Conservation (phyloP, 2,888 invertebrate genomes). For the Scaptomyza reducta region DNA sequence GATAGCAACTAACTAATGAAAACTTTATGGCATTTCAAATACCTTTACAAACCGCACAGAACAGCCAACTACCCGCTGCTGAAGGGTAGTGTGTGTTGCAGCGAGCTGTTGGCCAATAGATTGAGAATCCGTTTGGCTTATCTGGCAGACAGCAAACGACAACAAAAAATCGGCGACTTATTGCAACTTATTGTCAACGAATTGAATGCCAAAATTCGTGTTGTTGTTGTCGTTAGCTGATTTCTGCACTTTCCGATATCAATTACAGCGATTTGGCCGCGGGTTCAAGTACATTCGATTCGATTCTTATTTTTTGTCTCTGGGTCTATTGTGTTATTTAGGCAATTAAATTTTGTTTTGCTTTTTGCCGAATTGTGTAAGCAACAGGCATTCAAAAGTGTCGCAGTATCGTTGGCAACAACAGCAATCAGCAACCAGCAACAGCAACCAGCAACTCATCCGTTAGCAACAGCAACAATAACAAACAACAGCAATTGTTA, state of each 20-base stretch:
- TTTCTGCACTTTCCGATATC: conserved; percentile 43
- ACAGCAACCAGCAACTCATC: conserved; percentile 10
- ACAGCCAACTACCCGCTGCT: background rate
- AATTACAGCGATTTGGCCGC: conserved; percentile 34
- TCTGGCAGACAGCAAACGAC: conserved; percentile 45
- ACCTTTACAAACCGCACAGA: no score
- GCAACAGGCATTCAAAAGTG: conserved; percentile 27
- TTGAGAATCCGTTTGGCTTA: conserved; percentile 39
- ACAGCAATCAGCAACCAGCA: background rate
- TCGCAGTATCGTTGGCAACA: conserved; percentile 7
- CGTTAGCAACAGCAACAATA: conserved; percentile 11
- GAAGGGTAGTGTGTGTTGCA: background rate
- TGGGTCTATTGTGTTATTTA: conserved; percentile 11
- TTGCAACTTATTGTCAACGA: conserved; percentile 38
- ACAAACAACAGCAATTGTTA: conserved; percentile 31
- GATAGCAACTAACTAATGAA: no score
- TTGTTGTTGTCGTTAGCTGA: conserved; percentile 28
- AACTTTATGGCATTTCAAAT: no score
- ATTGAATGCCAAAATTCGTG: conserved; percentile 70
- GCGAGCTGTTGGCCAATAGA: conserved; percentile 43
- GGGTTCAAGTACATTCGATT: conserved; percentile 61
- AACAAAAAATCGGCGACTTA: conserved; percentile 51
- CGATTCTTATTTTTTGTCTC: conserved; percentile 12
- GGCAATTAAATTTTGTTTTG: conserved; percentile 50
- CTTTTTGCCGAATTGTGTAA: conserved; percentile 46